Evolutionary conservation across 2,113 vertebrate species (phyloP), one percentile per base, ranked within the genome.

Genomic region (Paratilapia polleni): DNA sequence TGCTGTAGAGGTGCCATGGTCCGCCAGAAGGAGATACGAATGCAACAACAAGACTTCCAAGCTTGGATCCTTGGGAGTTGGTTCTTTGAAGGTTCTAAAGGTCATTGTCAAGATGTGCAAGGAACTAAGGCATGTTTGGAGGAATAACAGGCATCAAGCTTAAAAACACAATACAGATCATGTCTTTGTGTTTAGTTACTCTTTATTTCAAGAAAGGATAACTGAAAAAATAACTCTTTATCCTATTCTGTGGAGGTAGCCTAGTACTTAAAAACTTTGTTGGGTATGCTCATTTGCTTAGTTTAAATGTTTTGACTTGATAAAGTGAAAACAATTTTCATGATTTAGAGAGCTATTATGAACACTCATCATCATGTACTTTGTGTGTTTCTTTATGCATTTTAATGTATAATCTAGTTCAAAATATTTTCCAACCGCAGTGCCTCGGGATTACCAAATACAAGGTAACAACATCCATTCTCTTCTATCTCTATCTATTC

Each of bases 381-480:
- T 34, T 36, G 58, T 34, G 15, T 49, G 28, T 22, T 24, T 19
- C 59, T 73, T 73, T 52, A 19, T 60, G 24, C 61, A n/a, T 73
- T 87, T 58, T 1, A 28, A 59, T 63, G 52, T 34, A 36, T 47
- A 80, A 63, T 20, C 15, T 47, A 17, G 38, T 78, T 56, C 14
- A 47, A 58, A 61, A 52, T 68, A 52, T 38, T 17, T 2, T 77
- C 77, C 54, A 77, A 56, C 61, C 52, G 34, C 28, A 58, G 34
- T 62, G 81, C 74, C 83, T 89, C 54, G 38, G 70, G 62, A 89
- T 82, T 66, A 54, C 43, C 52, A 87, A 85, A 90, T 28, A 86
- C 47, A 81, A 68, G 34, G 14, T 77, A 78, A 84, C 59, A 82
- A 85, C 73, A 84, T 88, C 70, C 20, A 80, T 93, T 89, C 54